Evolutionary conservation across 2,888 invertebrate species (phyloP), one percentile per base, ranked within the genome.

Genomic region (Amiota minor): DNA sequence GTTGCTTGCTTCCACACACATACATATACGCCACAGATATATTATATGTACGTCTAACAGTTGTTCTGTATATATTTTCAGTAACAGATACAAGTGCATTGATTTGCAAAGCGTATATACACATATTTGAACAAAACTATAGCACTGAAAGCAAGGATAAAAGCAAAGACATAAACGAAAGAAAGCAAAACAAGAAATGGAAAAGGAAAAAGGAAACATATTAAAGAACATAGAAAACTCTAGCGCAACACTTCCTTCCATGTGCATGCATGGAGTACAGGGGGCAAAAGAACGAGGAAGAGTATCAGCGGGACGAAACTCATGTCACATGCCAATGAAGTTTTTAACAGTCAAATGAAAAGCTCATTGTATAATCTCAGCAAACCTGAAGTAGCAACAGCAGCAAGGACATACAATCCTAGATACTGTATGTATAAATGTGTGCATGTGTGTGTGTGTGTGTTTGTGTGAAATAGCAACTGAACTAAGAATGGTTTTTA

Each of bases 321-420:
- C 45, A 67, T 53, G 74, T 74, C 74, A 59, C 74, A 76, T 79
- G 76, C 73, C 80, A 79, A 76, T 79, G 79, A 80, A 81, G 76
- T 81, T 81, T 82, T 81, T 75, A 79, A 75, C 80, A 81, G 77
- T 76, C 79, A 78, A 77, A 81, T 81, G 82, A 82, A 82, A 79
- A 80, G 80, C 83, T 82, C 82, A 83, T 86, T 81, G 79, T 83
- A 80, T 79, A 80, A 80, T 82, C 78, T 76, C 77, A 70, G 64
- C 74, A 72, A 56, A 70, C 73, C 20, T 70, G 64, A 68, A n/a
- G 11, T 14, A 50, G 35, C 20, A 49, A 20, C 55, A 55, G 20
- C 59, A 70, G 20, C 65, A 46, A 18, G 65, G 72, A 59, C 3
- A 18, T 35, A 18, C 59, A 59, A 8, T 35, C 35, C 35, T 35